Conservation (phyloP, 2,797 vertebrate genomes). For the Paguma larvata region DNA sequence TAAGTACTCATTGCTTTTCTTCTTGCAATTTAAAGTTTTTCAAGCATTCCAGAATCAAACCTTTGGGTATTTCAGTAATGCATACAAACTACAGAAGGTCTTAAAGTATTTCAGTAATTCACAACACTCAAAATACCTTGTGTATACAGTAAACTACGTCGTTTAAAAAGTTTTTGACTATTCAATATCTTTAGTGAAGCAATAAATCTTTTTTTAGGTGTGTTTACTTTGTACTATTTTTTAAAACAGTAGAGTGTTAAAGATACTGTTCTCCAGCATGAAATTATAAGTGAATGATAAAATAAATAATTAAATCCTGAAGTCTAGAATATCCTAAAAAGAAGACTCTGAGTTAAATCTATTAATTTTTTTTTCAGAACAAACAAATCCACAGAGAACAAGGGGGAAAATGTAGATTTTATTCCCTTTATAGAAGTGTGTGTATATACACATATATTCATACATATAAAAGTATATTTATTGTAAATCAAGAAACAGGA, state of each 20-base stretch:
- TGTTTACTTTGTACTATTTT: background rate
- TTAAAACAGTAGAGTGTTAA: background rate
- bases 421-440: background rate
- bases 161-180: background rate
- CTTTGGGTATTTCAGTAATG: slow-evolving; percentile 48
- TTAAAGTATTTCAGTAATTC: slow-evolving; percentile 46
- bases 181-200: background rate
- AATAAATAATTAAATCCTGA: slow-evolving; percentile 25
- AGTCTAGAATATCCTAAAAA: slow-evolving; percentile 27
- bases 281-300: background rate
- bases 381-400: background rate
- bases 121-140: slow-evolving; percentile 20
- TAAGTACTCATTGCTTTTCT: slow-evolving; percentile 68
- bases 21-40: slow-evolving; percentile 4
- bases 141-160: background rate
- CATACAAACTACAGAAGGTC: slow-evolving; percentile 1
- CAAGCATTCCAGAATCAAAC: slow-evolving; percentile 57
- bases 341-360: background rate
- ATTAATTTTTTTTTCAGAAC: background rate
- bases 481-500: slow-evolving; percentile 41
- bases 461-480: background rate
- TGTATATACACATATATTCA: background rate
- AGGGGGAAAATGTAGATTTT: background rate
- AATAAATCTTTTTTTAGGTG: background rate
- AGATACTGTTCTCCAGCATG: background rate